These are phyloP conservation scores for Portevinia maculata DNA, from an alignment of 2,888 invertebrate species.

Conservation along the genomic window DNA sequence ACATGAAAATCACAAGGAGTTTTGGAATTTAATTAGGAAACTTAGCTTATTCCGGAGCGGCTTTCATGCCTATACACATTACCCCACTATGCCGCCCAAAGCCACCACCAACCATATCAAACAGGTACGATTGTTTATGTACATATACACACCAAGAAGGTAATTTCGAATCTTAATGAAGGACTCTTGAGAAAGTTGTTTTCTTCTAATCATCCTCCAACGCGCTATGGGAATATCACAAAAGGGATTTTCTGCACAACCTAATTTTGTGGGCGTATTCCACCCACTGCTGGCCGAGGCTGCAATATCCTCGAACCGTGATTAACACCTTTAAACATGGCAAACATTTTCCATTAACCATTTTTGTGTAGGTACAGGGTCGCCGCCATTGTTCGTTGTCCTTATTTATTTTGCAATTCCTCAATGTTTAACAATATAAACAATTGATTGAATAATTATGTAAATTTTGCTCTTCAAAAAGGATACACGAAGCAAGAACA, in stretches of 20 bases:
- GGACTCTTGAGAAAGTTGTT: conserved; percentile 47
- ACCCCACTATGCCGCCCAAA: neutral
- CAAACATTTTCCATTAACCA: conserved; percentile 65
- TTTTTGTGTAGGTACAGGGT: neutral
- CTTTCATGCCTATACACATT: conserved; percentile 29
- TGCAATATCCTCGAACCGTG: conserved; percentile 19
- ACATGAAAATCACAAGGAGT: conserved; percentile 61
- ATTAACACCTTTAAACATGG: conserved; percentile 66
- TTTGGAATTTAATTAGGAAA: conserved; percentile 67
- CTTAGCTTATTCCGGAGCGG: conserved; percentile 42
- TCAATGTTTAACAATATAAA: conserved; percentile 67
- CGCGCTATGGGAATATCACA: conserved; percentile 20
- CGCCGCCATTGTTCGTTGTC: conserved; percentile 19
- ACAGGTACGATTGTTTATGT: conserved; percentile 3
- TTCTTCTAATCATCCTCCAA: conserved; percentile 41
- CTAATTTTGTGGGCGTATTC: conserved; percentile 37
- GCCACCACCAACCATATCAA: conserved; percentile 16
- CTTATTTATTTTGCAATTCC: conserved; percentile 53
- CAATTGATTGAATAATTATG: conserved; percentile 75
- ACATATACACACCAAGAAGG: conserved; percentile 35
- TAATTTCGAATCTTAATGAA: conserved; percentile 59
- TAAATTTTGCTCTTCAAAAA: conserved; percentile 51
- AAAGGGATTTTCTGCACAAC: conserved; percentile 56
- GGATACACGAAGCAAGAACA: conserved; percentile 37
- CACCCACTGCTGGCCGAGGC: neutral